phyloP scores from a whole-genome alignment of 2,888 invertebrate species.

The Globia sparganii region DNA sequence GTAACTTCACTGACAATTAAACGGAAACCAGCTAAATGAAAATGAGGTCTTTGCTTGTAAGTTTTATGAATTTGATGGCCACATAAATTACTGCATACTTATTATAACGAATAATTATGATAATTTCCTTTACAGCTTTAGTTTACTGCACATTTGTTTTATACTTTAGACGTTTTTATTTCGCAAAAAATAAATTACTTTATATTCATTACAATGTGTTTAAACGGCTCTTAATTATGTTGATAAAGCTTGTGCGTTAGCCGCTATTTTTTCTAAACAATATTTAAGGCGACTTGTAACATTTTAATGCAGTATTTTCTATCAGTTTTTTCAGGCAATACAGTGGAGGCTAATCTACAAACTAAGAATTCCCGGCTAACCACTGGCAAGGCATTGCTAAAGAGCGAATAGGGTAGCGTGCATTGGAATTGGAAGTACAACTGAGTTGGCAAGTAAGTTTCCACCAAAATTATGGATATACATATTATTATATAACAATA shows the following conservation, averaged over 20 bases:
- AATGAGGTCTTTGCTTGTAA: conserved; percentile 1
- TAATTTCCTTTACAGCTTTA: conserved; percentile 15
- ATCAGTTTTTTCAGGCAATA: background rate
- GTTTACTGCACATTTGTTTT: conserved; percentile 4
- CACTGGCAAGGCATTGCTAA: background rate
- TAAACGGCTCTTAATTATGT: background rate
- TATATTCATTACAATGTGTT: background rate
- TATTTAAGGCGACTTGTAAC: too few relatives aligned
- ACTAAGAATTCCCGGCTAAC: background rate
- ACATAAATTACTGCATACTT: background rate
- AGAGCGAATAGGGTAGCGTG: background rate
- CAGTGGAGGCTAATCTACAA: background rate
- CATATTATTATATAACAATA: background rate
- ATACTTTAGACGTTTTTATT: conserved; percentile 8
- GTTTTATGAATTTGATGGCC: conserved; percentile 9
- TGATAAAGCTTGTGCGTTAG: too few relatives aligned
- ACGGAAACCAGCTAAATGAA: conserved; percentile 13
- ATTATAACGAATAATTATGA: background rate
- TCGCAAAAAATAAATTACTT: conserved; percentile 3
- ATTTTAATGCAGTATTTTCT: background rate
- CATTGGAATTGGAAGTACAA: background rate
- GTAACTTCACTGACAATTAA: conserved; percentile 39
- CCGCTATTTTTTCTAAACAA: background rate
- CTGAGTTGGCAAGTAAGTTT: background rate
- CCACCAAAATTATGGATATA: background rate